phyloP scores from a whole-genome alignment of 2,888 invertebrate species.

The Drosophila austrosaltans region DNA sequence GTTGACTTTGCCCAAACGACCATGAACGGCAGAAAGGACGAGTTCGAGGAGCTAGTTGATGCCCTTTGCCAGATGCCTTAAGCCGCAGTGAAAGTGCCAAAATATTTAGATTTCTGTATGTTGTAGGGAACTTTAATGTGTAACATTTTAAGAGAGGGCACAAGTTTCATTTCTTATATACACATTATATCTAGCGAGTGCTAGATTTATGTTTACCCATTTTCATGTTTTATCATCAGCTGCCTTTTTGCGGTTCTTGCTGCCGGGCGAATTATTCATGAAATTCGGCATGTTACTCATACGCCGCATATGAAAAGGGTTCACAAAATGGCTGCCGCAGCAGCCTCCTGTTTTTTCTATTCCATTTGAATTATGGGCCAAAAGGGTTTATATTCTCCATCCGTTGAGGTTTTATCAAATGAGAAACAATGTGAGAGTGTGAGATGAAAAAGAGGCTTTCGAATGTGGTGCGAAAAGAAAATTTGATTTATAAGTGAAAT shows the following conservation, averaged over 20 bases:
- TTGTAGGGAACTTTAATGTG: conserved; percentile 60
- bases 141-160: conserved; percentile 61
- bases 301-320: conserved; percentile 72
- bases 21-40: conserved; percentile 35
- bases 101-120: not conserved
- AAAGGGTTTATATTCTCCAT: conserved; percentile 35
- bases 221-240: conserved; percentile 77
- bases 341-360: conserved; percentile 29
- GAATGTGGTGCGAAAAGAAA: conserved; percentile 70
- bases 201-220: conserved; percentile 73
- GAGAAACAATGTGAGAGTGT: not conserved
- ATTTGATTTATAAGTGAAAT: conserved; percentile 60
- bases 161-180: conserved; percentile 41
- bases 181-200: conserved; percentile 51
- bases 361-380: conserved; percentile 67
- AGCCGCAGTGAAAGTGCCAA: conserved; percentile 40
- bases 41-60: conserved; percentile 37
- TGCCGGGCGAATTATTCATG: conserved; percentile 77
- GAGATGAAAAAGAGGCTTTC: conserved; percentile 21
- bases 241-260: conserved; percentile 46
- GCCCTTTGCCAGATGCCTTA: conserved; percentile 40
- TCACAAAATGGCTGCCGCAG: conserved; percentile 41
- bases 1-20: conserved; percentile 75
- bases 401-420: conserved; percentile 32
- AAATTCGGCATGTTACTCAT: conserved; percentile 73